Percentiles rank a stretch among this genome's conserved stretches.
Conservation (phyloP, 2,113 vertebrate genomes). For the Willisornis vidua region DNA sequence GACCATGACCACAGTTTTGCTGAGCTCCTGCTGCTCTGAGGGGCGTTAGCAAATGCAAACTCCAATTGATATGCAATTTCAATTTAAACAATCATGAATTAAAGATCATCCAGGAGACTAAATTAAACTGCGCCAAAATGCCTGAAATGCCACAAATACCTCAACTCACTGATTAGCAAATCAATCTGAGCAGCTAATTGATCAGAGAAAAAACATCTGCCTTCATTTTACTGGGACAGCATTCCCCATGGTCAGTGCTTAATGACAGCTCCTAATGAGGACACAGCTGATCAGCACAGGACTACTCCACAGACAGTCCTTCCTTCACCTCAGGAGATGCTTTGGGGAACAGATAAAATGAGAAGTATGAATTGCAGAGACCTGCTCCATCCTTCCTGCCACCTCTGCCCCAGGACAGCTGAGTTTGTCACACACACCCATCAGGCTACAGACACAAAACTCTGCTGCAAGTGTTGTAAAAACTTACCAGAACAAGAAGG, state of each 20-base stretch:
- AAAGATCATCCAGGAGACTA: slow-evolving; percentile 37
- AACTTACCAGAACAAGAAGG: not conserved
- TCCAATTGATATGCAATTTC: slow-evolving; percentile 51
- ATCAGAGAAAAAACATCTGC: slow-evolving; percentile 54
- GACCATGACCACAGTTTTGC: not conserved
- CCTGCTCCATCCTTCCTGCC: not conserved
- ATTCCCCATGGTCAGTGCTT: slow-evolving; percentile 45
- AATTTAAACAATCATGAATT: slow-evolving; percentile 64
- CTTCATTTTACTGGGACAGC: slow-evolving; percentile 6
- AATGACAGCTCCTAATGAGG: slow-evolving; percentile 47
- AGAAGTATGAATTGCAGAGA: not conserved
- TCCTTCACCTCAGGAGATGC: not conserved
- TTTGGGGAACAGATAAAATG: not conserved
- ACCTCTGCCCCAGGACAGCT: not conserved
- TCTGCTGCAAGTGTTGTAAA: not conserved
- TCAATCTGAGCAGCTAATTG: slow-evolving; percentile 58
- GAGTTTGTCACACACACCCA: not conserved
- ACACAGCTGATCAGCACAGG: slow-evolving; percentile 35
- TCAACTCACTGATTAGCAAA: slow-evolving; percentile 59
- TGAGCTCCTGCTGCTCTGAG: slow-evolving; percentile 20
- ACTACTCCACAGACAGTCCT: not conserved
- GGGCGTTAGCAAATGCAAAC: not conserved
- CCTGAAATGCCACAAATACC: slow-evolving; percentile 50
- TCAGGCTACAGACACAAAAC: not conserved
- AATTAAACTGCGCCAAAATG: slow-evolving; percentile 46